Conservation (phyloP, 2,888 invertebrate species). For the Beris chalybata region DNA sequence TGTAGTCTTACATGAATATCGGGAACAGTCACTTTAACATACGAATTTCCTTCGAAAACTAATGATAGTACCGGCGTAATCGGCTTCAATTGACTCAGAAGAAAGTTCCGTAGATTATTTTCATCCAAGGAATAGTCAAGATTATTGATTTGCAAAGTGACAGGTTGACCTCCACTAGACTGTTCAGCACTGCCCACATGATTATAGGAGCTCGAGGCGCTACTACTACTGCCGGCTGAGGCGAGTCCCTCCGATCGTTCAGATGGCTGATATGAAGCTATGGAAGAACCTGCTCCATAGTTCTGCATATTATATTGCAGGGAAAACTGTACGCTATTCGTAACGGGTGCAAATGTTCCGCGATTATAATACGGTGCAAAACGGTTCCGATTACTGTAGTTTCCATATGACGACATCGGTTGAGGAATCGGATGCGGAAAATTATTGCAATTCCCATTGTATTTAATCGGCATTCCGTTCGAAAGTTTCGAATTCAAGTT, state of each 20-base stretch:
- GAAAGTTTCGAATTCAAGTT: slow-evolving; percentile 27
- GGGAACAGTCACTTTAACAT: slow-evolving; percentile 56
- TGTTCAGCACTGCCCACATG: background rate
- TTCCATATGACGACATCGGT: background rate
- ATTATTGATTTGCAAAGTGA: slow-evolving; percentile 55
- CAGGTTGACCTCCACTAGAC: slow-evolving; percentile 30
- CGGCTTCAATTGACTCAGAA: slow-evolving; percentile 53
- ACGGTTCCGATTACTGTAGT: slow-evolving; percentile 10
- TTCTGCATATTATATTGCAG: slow-evolving; percentile 7
- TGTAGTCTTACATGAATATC: slow-evolving; percentile 50
- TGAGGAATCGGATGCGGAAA: background rate
- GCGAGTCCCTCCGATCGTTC: slow-evolving; percentile 3
- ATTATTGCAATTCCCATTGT: background rate
- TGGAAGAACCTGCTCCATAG: slow-evolving; percentile 1
- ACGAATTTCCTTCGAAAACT: slow-evolving; percentile 53
- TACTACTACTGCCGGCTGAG: background rate
- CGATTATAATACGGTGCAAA: slow-evolving; percentile 21
- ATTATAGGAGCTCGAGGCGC: background rate
- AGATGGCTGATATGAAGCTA: background rate
- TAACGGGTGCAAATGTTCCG: background rate
- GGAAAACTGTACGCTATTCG: background rate
- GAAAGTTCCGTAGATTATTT: slow-evolving; percentile 49
- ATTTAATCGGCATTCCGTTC: slow-evolving; percentile 6
- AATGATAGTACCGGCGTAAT: slow-evolving; percentile 55
- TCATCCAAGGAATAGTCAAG: slow-evolving; percentile 56